Conservation (phyloP, 2,797 vertebrate species). For the Staurois parvus region DNA sequence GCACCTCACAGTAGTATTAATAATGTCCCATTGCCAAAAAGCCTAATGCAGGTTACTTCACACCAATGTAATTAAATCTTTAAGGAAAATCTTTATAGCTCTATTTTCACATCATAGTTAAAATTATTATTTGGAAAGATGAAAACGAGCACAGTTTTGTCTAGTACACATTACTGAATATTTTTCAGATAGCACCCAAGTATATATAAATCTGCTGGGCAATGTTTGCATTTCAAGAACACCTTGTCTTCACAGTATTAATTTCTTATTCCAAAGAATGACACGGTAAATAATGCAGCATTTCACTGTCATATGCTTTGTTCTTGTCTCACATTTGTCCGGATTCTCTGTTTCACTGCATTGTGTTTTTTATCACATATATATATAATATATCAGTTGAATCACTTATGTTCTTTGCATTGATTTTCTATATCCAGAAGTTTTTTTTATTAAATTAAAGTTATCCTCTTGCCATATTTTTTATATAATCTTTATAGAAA, state of each 20-base stretch:
- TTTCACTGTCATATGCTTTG: not conserved
- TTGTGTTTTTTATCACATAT: no score
- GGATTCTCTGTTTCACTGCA: no score
- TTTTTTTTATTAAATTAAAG: no score
- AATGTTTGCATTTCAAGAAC: constrained; percentile 12
- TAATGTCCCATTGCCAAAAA: not conserved
- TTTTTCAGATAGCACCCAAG: not conserved
- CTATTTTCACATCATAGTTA: constrained; percentile 10
- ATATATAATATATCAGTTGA: no score
- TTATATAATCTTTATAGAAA: no score
- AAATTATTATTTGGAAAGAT: not conserved
- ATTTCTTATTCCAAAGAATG: constrained; percentile 17
- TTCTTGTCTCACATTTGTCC: not conserved
- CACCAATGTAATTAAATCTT: no score
- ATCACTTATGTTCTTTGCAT: no score
- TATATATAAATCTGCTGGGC: constrained; percentile 4
- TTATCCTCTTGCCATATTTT: no score
- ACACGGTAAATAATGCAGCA: not conserved
- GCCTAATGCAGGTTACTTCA: no score
- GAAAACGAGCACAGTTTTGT: not conserved
- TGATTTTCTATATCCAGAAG: no score
- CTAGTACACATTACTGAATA: not conserved
- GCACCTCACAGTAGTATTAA: not conserved
- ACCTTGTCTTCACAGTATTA: not conserved
- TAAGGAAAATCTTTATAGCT: no score